Evolutionary conservation across 2,797 vertebrate species (phyloP), one percentile per base, ranked within the genome.

Genomic region (Aplochiton taeniatus): DNA sequence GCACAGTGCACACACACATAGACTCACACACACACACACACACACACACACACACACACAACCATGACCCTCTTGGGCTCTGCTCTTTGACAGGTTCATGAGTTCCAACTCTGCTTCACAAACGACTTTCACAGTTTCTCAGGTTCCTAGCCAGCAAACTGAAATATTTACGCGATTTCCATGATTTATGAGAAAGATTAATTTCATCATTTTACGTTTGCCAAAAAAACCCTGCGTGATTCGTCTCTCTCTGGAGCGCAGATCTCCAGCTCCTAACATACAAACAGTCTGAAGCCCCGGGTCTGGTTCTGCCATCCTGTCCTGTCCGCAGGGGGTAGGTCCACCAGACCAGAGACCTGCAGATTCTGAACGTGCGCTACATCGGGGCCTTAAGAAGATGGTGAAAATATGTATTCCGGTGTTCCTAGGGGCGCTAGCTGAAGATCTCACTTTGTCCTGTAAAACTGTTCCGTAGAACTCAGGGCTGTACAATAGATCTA

Each of bases 71-170:
- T 42, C 60, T 31, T 58, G 65, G 53, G 61, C 51, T 57, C 31
- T 64, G 20, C 55, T 47, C 48, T 51, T 14, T 20, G 44, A 63
- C 55, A 63, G 61, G 16, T 49, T 42, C 11, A 8, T 9, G 44
- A 63, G 50, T 44, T 72, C n/a, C 49, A 31, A 16, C 11, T 70
- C 57, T 42, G 72, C 54, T 47, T 55, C 10, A 67, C 1, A 56
- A 31, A 65, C 52, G 17, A 44, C 18, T 66, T 46, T 31, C 4
- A 31, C 20, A 43, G 18, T 12, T 20, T 56, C 20, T 14, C 48
- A 58, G 12, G 20, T 44, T 50, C 64, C 58, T 50, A 48, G 55
- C 43, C n/a, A 9, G 10, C n/a, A 17, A 11, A 20, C 6, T 18
- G 12, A 58, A 42, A 61, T 53, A 42, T 60, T 63, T 11, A 8